A percentile compares a stretch with the other conserved stretches of the same genome.
Evolutionary conservation across 2,888 invertebrate species (phyloP).

Genomic region (Campopleginae sp.): DNA sequence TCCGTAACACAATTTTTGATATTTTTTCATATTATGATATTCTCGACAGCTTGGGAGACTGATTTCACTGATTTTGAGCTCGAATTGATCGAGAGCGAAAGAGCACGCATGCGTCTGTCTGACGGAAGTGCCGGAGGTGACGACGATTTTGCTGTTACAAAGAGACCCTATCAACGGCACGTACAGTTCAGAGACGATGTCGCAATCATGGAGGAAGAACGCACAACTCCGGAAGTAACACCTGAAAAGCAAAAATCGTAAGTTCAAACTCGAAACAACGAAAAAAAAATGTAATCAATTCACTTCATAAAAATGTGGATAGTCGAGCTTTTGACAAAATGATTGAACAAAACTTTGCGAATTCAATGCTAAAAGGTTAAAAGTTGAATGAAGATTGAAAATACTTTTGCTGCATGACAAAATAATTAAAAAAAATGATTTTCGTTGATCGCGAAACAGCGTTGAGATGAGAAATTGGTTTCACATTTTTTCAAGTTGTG

Average conservation of each 20-base stretch:
- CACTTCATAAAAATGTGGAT: too few relatives aligned
- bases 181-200: conserved; percentile 51
- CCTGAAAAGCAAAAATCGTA: conserved; percentile 41
- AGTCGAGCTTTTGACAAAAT: too few relatives aligned
- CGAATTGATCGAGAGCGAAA: conserved; percentile 80
- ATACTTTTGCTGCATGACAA: background rate
- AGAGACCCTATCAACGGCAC: conserved; percentile 15
- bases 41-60: conserved; percentile 73
- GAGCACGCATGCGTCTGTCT: conserved; percentile 65
- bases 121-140: conserved; percentile 56
- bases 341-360: too few relatives aligned
- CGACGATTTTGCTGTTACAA: conserved; percentile 31
- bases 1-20: background rate
- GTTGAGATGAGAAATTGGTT: conserved; percentile 47
- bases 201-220: background rate
- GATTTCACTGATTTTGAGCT: conserved; percentile 82
- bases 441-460: background rate
- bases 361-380: too few relatives aligned
- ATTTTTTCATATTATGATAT: background rate
- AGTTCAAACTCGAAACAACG: background rate
- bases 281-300: background rate
- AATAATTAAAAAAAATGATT: background rate
- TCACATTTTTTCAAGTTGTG: conserved; percentile 36
- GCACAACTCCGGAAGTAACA: conserved; percentile 32
- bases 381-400: too few relatives aligned